Percentiles rank a stretch among this genome's conserved stretches.
Conservation (phyloP, 2,888 invertebrate species). For the Morpho helenor region DNA sequence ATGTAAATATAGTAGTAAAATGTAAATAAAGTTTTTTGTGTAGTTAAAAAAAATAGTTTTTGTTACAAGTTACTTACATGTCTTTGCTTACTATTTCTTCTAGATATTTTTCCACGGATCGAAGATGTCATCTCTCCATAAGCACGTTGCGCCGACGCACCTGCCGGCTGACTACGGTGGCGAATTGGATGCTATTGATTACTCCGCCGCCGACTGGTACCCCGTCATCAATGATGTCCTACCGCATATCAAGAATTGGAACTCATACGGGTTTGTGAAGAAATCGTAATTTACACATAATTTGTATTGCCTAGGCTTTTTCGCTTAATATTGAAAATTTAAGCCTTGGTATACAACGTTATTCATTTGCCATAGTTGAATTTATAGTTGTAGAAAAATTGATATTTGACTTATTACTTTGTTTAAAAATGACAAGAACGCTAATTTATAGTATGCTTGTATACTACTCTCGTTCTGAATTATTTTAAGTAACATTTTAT, state of each 20-base stretch:
- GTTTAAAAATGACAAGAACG: too few relatives aligned
- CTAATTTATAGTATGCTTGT: too few relatives aligned
- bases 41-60: too few relatives aligned
- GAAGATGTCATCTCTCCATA: constrained; percentile 88
- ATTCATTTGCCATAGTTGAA: constrained; percentile 20
- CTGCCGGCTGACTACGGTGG: constrained; percentile 90
- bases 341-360: constrained; percentile 1
- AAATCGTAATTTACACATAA: constrained; percentile 41
- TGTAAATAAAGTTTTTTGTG: not conserved
- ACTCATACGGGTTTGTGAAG: constrained; percentile 82
- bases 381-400: not conserved
- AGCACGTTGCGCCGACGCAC: constrained; percentile 82
- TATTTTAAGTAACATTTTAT: too few relatives aligned
- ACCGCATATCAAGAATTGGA: constrained; percentile 84
- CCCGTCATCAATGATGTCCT: constrained; percentile 82
- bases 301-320: not conserved
- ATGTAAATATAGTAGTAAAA: too few relatives aligned
- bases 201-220: constrained; percentile 88
- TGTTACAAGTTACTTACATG: not conserved
- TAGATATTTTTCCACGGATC: constrained; percentile 91
- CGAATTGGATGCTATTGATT: constrained; percentile 85
- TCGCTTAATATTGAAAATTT: too few relatives aligned
- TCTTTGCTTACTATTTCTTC: constrained; percentile 30
- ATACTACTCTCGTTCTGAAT: too few relatives aligned
- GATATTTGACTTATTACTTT: too few relatives aligned